A percentile compares a stretch with the other conserved stretches of the same genome.
These are phyloP conservation scores for Psephotus haematonotus DNA, from an alignment of 2,113 vertebrate species.

Conservation along the genomic window DNA sequence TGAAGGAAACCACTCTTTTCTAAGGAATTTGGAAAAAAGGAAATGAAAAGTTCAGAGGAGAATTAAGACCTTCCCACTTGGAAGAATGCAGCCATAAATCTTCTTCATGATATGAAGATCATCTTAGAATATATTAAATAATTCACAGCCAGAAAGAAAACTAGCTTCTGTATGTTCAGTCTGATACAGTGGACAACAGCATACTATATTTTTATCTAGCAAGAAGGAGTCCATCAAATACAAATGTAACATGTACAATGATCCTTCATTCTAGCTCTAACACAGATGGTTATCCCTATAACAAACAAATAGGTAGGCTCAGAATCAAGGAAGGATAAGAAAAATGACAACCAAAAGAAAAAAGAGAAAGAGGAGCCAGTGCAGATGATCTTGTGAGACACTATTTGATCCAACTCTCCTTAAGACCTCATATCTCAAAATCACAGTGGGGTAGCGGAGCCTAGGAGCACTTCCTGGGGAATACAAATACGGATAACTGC, in stretches of 20 bases:
- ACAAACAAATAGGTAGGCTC: slow-evolving; percentile 65
- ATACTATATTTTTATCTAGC: slow-evolving; percentile 41
- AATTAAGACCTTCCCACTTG: neutral
- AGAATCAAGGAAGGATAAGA: slow-evolving; percentile 64
- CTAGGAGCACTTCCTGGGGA: slow-evolving; percentile 46
- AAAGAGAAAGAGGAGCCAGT: slow-evolving; percentile 12
- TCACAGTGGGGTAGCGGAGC: slow-evolving; percentile 58
- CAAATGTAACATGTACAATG: slow-evolving; percentile 38
- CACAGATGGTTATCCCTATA: slow-evolving; percentile 71
- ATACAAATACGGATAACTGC: slow-evolving; percentile 62
- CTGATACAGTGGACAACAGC: neutral
- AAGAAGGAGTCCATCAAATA: slow-evolving; percentile 57
- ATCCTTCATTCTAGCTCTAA: slow-evolving; percentile 63
- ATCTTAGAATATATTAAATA: neutral
- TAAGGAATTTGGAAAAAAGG: neutral
- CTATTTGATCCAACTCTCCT: slow-evolving; percentile 52
- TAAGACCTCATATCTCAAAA: slow-evolving; percentile 68
- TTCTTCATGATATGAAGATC: neutral
- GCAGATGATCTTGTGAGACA: slow-evolving; percentile 54
- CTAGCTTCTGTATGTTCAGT: neutral
- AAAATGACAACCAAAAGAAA: slow-evolving; percentile 57
- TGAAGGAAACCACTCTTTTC: neutral
- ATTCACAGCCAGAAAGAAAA: neutral
- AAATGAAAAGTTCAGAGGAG: neutral
- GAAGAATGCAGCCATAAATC: neutral